Conservation (phyloP, 1,140 invertebrate genomes). For the Planococcus citri region DNA sequence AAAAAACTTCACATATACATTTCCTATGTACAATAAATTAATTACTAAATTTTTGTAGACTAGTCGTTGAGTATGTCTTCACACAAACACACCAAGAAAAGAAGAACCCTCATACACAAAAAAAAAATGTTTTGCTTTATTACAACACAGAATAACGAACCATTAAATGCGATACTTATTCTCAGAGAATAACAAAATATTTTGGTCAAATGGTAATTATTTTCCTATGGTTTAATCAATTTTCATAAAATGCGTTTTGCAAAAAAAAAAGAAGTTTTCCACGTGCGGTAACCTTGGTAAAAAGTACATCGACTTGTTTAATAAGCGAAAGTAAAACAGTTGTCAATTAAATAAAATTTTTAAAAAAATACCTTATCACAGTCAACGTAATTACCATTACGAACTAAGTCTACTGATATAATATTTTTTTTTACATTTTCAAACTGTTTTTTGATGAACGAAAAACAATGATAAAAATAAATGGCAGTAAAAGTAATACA, state of each 20-base stretch:
- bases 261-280: too few species aligned
- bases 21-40: background rate
- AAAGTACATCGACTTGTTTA: background rate
- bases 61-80: background rate
- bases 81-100: background rate
- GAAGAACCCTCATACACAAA: too few species aligned
- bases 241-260: too few species aligned
- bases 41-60: background rate
- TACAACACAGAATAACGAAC: background rate
- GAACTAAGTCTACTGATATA: background rate
- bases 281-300: background rate
- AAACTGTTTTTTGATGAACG: background rate
- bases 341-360: too few species aligned
- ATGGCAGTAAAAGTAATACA: constrained; percentile 7
- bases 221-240: too few species aligned
- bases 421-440: background rate
- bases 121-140: background rate
- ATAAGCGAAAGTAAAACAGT: background rate
- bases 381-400: constrained; percentile 7
- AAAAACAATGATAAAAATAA: constrained; percentile 8
- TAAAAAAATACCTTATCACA: background rate
- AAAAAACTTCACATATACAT: background rate
- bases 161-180: background rate
- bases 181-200: constrained; percentile 1
- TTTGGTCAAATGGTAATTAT: background rate